Evolutionary conservation across 1,140 invertebrate species (phyloP), one percentile per base, ranked within the genome.

Genomic region (Stenopsyche tienmushanensis): DNA sequence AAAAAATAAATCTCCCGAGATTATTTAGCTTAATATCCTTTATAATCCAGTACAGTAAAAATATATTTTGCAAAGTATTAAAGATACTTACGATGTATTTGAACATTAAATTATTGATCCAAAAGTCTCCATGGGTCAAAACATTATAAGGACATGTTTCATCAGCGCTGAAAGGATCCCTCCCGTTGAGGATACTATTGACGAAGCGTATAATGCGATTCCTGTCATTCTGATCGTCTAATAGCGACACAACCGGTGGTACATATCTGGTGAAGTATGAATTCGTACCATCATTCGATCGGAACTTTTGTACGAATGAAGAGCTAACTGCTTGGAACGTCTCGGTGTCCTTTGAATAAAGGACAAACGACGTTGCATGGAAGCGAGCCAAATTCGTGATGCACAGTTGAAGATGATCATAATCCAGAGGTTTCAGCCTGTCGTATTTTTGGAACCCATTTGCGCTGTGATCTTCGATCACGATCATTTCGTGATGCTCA

Each of bases 381-480:
- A 75, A 74, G 26, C 72, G 72, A 2, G 72, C 78, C 57, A 79
- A 72, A n/a, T 66, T 71, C 62, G 73, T 65, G 7, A 79, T 66
- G 0, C 74, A 72, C 9, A 75, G 42, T 23, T 67, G 63, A 1
- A 75, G 41, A 63, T 81, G 77, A 5, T 74, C 64, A 3, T 73
- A 34, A 59, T 77, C 72, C 29, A 80, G 67, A 0, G 74, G 72
- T 45, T 66, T 60, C 18, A 57, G 66, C n/a, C 73, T 58, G 53
- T 78, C 69, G 21, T 71, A 70, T 66, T 78, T 71, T 23, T 41
- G 45, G 62, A 73, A 81, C 0, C 77, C 78, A 25, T 53, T 15
- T 1, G 68, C 66, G 55, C 69, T 70, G 23, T 82, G 62, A 68
- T 82, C 76, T 60, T 78, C 71, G 59, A 81, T 71, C 8, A 80